Percentiles rank a stretch among this genome's conserved stretches.
Evolutionary conservation across 2,113 vertebrate genomes (phyloP).

Genomic region (Pollachius pollachius): DNA sequence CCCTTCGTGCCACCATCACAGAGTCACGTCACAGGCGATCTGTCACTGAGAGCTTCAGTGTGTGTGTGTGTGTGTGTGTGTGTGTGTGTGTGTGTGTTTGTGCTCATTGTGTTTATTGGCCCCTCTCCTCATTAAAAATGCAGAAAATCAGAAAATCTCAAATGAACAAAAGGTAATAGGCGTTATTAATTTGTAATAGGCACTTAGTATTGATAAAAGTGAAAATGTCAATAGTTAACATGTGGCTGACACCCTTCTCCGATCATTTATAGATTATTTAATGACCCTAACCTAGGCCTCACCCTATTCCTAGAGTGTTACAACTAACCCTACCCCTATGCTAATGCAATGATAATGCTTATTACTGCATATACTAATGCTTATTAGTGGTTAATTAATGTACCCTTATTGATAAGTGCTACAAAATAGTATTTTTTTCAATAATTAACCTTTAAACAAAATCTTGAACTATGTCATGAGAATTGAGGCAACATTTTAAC

Average conservation of each 20-base stretch:
- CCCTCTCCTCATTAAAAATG: not conserved
- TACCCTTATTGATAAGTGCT: too few relatives aligned
- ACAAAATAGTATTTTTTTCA: too few relatives aligned
- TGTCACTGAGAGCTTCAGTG: conserved; percentile 47
- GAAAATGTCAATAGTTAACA: not conserved
- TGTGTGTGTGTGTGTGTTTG: conserved; percentile 6
- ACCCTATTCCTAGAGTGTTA: too few relatives aligned
- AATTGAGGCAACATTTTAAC: too few relatives aligned
- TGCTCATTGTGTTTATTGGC: conserved; percentile 15
- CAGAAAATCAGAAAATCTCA: not conserved
- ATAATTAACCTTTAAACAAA: too few relatives aligned
- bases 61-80: conserved; percentile 40
- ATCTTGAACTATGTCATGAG: too few relatives aligned
- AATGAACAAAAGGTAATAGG: not conserved
- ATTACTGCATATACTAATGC: too few relatives aligned
- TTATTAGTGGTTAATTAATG: too few relatives aligned
- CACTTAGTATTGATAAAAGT: too few relatives aligned
- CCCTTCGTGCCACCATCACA: conserved; percentile 69
- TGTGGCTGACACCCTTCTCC: not conserved
- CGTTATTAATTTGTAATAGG: not conserved
- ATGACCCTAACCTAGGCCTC: too few relatives aligned
- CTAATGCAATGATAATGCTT: too few relatives aligned
- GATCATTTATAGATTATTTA: not conserved
- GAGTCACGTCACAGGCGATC: conserved; percentile 71
- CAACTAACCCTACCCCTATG: too few relatives aligned